Evolutionary conservation across 2,888 invertebrate species (phyloP).

Genomic region (Willowsia nigromaculata): DNA sequence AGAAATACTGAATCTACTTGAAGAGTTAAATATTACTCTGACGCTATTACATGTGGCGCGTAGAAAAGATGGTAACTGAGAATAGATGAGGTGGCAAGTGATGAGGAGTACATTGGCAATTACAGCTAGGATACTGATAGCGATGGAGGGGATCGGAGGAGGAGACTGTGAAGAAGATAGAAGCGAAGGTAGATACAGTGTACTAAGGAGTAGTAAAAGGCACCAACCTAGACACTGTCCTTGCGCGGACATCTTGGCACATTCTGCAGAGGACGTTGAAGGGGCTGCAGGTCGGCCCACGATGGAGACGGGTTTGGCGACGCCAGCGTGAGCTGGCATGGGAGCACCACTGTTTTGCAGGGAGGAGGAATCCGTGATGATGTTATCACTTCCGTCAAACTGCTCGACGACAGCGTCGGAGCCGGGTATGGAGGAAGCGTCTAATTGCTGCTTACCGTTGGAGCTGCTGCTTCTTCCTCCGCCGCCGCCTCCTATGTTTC

Average conservation of each 20-base stretch:
- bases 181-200: conserved; percentile 63
- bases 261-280: conserved; percentile 70
- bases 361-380: conserved; percentile 68
- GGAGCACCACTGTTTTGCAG: conserved; percentile 71
- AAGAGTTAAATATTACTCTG: not conserved
- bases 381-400: conserved; percentile 78
- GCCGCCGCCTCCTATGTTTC: conserved; percentile 39
- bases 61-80: conserved; percentile 45
- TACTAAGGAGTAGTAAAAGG: conserved; percentile 78
- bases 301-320: conserved; percentile 73
- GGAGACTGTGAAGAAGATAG: conserved; percentile 15
- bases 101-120: not conserved
- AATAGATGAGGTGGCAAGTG: conserved; percentile 46
- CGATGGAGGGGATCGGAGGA: conserved; percentile 32
- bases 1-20: not conserved
- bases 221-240: conserved; percentile 79
- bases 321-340: conserved; percentile 74
- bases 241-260: conserved; percentile 77
- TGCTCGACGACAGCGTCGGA: conserved; percentile 68
- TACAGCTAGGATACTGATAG: not conserved
- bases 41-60: not conserved
- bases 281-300: conserved; percentile 59
- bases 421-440: not conserved
- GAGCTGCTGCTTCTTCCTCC: conserved; percentile 52
- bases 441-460: conserved; percentile 22